These are phyloP conservation scores for Calidris pugnax DNA, from an alignment of 2,113 vertebrate species.

Conservation along the genomic window DNA sequence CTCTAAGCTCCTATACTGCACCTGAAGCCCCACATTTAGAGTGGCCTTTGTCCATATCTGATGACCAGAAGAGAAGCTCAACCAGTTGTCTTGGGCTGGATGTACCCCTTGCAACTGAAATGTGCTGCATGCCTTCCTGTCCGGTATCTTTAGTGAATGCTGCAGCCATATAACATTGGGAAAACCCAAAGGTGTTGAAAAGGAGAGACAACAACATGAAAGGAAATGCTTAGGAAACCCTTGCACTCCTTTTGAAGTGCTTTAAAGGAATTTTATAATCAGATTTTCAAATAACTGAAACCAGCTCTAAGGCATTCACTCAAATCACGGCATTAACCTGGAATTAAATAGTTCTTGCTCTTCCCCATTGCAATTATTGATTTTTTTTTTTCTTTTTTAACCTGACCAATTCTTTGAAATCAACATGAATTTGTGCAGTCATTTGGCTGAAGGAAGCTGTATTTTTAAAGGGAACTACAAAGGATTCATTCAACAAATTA, in stretches of 20 bases:
- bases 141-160: background rate
- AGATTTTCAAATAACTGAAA: background rate
- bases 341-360: background rate
- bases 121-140: background rate
- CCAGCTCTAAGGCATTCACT: background rate
- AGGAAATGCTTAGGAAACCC: background rate
- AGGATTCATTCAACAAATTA: background rate
- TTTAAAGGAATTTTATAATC: background rate
- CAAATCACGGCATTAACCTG: background rate
- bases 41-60: background rate
- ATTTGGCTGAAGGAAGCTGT: background rate
- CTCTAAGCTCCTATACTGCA: background rate
- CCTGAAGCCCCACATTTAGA: background rate
- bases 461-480: background rate
- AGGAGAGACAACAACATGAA: background rate
- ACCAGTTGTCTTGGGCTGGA: rapidly evolving
- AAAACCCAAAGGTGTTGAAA: background rate
- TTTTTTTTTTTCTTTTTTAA: background rate
- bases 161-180: background rate
- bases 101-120: background rate
- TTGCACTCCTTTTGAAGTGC: background rate
- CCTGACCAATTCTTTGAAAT: background rate
- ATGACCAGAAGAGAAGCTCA: background rate
- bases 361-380: background rate
- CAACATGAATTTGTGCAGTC: background rate